A percentile compares a stretch with the other conserved stretches of the same genome.
Conservation (phyloP, 2,888 invertebrate species). For the Hydroisotoma schaefferi region DNA sequence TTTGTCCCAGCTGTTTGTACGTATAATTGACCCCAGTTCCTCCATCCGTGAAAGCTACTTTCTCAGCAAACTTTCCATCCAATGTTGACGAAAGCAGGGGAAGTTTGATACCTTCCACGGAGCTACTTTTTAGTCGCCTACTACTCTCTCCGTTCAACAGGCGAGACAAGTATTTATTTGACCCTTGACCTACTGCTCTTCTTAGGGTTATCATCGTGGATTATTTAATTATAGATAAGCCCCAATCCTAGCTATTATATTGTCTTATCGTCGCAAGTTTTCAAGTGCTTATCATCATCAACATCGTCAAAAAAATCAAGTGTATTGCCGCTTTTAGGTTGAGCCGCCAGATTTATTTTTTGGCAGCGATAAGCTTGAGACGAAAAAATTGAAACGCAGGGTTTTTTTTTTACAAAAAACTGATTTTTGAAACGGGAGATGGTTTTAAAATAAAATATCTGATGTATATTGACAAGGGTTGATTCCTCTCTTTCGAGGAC, state of each 20-base stretch:
- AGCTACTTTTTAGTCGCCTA: neutral
- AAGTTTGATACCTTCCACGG: slow-evolving; percentile 19
- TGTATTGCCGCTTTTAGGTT: neutral
- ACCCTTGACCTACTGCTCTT: neutral
- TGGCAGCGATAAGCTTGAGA: slow-evolving; percentile 1
- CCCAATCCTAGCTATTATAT: no score
- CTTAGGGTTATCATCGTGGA: no score
- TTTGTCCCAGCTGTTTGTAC: slow-evolving; percentile 37
- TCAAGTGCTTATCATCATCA: neutral
- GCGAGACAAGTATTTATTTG: neutral
- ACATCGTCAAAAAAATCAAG: neutral
- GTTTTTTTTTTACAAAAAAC: no score
- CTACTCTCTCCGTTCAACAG: neutral
- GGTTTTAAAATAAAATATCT: no score
- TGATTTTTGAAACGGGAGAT: no score
- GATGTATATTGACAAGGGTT: no score
- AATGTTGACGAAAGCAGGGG: slow-evolving; percentile 40
- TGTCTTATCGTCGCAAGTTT: neutral
- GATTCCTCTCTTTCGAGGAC: no score
- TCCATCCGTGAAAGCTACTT: slow-evolving; percentile 44
- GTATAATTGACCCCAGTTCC: slow-evolving; percentile 35
- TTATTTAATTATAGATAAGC: no score
- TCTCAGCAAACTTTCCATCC: slow-evolving; percentile 29
- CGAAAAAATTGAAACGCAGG: no score
- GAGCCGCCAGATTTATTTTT: slow-evolving; percentile 9